phyloP scores from a whole-genome alignment of 2,113 vertebrate genomes.

The Nestor notabilis region DNA sequence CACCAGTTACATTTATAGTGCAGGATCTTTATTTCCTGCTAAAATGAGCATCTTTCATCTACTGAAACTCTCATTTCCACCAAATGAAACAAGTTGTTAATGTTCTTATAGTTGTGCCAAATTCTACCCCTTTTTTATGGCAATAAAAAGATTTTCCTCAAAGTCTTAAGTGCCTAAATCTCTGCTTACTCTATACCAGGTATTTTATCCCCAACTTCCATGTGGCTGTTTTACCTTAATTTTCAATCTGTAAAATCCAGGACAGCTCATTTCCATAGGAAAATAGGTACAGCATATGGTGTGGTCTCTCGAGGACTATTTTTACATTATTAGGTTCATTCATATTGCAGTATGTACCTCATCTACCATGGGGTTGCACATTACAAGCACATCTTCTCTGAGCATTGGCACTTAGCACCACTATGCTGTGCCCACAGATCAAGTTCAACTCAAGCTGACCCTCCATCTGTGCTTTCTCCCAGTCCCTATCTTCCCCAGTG shows the following conservation, averaged over 20 bases:
- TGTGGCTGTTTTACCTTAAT: background rate
- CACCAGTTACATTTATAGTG: background rate
- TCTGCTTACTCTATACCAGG: fast-evolving
- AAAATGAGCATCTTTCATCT: background rate
- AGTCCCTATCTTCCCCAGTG: background rate
- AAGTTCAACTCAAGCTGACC: background rate
- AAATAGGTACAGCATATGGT: background rate
- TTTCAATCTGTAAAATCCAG: background rate
- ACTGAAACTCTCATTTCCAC: background rate
- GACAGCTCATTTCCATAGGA: background rate
- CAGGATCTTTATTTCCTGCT: background rate
- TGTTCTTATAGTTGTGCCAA: background rate
- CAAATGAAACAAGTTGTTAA: background rate
- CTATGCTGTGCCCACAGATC: background rate
- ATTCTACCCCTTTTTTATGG: background rate
- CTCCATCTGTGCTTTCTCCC: background rate
- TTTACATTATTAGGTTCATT: background rate
- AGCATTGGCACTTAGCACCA: fast-evolving
- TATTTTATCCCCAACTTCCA: background rate
- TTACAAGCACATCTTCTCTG: background rate
- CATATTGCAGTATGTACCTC: background rate
- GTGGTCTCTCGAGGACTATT: background rate
- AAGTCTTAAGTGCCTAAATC: background rate
- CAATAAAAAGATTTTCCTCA: background rate
- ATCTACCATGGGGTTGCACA: background rate